Conservation (phyloP, 2,113 vertebrate species). For the Cairina moschata region DNA sequence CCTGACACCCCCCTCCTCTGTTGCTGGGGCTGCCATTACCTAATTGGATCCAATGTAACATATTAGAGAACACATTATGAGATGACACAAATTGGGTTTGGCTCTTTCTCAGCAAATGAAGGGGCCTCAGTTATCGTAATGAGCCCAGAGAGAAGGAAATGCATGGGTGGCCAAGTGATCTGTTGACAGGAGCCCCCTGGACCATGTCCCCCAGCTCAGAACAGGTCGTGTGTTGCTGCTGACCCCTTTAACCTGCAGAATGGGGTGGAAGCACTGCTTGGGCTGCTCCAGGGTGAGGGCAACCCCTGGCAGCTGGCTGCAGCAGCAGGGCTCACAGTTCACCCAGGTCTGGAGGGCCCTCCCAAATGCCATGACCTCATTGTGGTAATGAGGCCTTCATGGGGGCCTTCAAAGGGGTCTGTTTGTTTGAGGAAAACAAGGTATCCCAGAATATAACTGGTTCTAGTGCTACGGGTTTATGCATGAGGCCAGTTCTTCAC, state of each 20-base stretch:
- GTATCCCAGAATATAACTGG: neutral
- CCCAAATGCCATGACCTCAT: neutral
- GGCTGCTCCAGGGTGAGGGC: neutral
- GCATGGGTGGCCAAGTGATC: neutral
- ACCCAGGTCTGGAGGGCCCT: too few relatives aligned
- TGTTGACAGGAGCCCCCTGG: neutral
- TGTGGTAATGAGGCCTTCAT: neutral
- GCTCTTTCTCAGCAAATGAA: neutral
- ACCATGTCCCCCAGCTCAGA: neutral
- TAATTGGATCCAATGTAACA: slow-evolving; percentile 54
- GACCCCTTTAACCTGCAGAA: neutral
- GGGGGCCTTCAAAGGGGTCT: neutral
- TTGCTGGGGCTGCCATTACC: slow-evolving; percentile 31
- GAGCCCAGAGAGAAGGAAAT: neutral
- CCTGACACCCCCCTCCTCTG: neutral
- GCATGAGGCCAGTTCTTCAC: neutral
- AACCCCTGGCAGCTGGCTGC: fast-evolving
- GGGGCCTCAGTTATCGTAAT: neutral
- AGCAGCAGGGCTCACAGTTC: neutral
- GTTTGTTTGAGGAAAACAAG: neutral
- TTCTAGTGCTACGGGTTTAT: neutral
- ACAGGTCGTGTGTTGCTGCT: fast-evolving
- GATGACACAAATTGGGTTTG: slow-evolving; percentile 51
- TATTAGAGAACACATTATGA: slow-evolving; percentile 27
- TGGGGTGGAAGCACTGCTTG: neutral